These are phyloP conservation scores for Vipera latastei DNA, from an alignment of 2,797 vertebrate species.

Conservation along the genomic window DNA sequence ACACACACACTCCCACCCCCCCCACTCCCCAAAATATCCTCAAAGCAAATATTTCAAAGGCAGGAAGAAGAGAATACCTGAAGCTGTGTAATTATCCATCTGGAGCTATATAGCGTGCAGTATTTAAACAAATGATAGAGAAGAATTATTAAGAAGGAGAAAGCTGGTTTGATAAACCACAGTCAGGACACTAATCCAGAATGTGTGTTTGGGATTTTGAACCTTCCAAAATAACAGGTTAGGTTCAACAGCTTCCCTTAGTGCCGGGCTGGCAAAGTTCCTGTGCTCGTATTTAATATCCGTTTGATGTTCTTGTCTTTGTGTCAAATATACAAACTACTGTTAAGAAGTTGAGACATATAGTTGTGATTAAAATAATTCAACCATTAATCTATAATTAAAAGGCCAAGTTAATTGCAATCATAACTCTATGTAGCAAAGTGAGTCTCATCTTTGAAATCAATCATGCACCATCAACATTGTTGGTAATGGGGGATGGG, in stretches of 20 bases:
- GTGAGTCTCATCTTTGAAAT: conserved; percentile 68
- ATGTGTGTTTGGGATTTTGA: conserved; percentile 79
- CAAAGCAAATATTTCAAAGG: conserved; percentile 76
- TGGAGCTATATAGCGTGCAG: conserved; percentile 65
- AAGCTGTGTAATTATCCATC: conserved; percentile 77
- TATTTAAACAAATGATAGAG: conserved; percentile 76
- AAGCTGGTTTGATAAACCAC: conserved; percentile 68
- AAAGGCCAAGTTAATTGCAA: conserved; percentile 74
- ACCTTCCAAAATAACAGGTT: conserved; percentile 81
- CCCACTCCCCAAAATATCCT: conserved; percentile 50
- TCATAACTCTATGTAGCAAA: conserved; percentile 76
- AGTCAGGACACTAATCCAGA: conserved; percentile 74
- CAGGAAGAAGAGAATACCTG: conserved; percentile 72
- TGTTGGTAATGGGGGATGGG: conserved; percentile 56
- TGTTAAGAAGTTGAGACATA: conserved; percentile 72
- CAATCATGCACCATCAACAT: conserved; percentile 48
- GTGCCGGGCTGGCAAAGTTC: conserved; percentile 73
- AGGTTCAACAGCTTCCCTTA: conserved; percentile 81
- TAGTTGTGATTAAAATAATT: conserved; percentile 79
- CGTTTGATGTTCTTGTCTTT: conserved; percentile 79
- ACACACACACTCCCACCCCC: conserved; percentile 17
- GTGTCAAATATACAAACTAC: conserved; percentile 77
- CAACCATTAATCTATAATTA: conserved; percentile 82
- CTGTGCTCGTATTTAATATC: conserved; percentile 72
- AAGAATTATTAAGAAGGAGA: conserved; percentile 72